Evolutionary conservation across 1,140 invertebrate genomes (phyloP).

Genomic region (Ips typographus): DNA sequence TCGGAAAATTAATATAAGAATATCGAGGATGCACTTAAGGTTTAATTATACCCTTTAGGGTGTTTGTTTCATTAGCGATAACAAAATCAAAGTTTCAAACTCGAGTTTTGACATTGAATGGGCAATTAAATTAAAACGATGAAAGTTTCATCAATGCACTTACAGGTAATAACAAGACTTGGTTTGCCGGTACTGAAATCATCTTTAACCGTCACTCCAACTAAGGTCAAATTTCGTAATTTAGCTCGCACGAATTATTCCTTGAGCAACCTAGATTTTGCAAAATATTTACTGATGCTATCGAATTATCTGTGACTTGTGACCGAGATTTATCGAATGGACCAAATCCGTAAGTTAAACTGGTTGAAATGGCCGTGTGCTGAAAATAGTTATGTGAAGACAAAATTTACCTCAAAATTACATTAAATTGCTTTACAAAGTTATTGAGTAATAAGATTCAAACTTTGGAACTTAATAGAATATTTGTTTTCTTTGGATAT

Average conservation of each 20-base stretch:
- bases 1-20: no score
- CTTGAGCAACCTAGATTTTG: slow-evolving; percentile 11
- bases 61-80: no score
- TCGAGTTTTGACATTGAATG: not conserved
- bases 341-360: not conserved
- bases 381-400: no score
- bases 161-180: slow-evolving; percentile 9
- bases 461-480: no score
- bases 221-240: slow-evolving; percentile 15
- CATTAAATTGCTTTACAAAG: no score
- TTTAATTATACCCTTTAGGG: no score
- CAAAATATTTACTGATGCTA: slow-evolving; percentile 2
- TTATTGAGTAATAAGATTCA: no score
- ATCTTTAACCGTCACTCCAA: slow-evolving; percentile 12
- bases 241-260: slow-evolving; percentile 13
- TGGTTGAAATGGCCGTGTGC: no score
- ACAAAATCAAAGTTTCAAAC: no score
- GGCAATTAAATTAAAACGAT: not conserved
- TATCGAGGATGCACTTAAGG: no score
- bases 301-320: slow-evolving; percentile 3
- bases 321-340: slow-evolving; percentile 6
- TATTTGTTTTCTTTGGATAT: no score
- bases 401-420: no score
- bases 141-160: slow-evolving; percentile 2
- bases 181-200: slow-evolving; percentile 10